phyloP scores from a whole-genome alignment of 2,113 vertebrate genomes.

The Progne subis region DNA sequence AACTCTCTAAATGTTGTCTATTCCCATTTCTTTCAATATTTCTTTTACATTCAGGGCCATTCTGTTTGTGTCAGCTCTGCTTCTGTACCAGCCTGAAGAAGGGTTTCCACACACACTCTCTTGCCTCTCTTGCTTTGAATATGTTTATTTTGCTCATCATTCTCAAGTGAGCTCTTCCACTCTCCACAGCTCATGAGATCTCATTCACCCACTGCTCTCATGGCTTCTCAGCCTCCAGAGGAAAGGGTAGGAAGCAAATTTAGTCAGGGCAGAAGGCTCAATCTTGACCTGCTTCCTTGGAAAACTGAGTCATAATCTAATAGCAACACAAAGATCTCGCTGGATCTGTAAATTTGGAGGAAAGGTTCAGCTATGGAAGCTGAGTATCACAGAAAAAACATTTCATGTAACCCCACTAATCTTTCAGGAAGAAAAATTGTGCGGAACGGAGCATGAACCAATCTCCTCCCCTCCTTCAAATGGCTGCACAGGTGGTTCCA shows the following conservation, averaged over 20 bases:
- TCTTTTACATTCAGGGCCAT: neutral
- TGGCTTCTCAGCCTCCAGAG: neutral
- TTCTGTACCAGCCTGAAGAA: neutral
- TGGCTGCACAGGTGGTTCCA: neutral
- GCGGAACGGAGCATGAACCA: neutral
- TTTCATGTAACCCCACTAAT: fast-evolving
- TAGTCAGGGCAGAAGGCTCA: neutral
- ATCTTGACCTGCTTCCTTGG: neutral
- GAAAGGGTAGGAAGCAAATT: neutral
- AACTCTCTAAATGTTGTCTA: neutral
- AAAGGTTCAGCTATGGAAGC: neutral
- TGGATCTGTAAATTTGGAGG: neutral
- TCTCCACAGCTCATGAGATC: neutral
- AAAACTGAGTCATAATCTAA: neutral
- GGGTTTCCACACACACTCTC: fast-evolving
- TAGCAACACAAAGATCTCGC: neutral
- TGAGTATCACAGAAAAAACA: neutral
- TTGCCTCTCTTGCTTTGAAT: neutral
- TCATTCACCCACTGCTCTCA: neutral
- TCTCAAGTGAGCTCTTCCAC: neutral
- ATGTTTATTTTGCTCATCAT: neutral
- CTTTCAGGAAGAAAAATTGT: neutral
- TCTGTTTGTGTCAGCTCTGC: neutral
- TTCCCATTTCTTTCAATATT: neutral
- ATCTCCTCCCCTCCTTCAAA: neutral